Percentiles rank a stretch among this genome's conserved stretches.
Conservation (phyloP, 53 echinoderm and acorn worm species). For the Holothuria leucospilota region DNA sequence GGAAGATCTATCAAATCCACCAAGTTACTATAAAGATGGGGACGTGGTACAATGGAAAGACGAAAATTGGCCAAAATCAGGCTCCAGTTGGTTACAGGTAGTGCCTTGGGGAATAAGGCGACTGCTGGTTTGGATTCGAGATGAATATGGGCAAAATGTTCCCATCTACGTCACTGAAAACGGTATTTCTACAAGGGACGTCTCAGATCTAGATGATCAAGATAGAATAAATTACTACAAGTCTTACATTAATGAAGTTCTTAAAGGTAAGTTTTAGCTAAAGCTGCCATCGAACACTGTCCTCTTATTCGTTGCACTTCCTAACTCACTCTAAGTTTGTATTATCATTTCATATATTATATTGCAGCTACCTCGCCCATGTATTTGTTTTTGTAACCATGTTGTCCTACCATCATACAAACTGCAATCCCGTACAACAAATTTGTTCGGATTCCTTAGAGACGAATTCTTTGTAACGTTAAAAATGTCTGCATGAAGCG, state of each 20-base stretch:
- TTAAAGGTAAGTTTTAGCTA: constrained; percentile 71
- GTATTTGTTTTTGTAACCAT: no score
- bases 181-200: constrained; percentile 81
- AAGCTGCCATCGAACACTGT: no score
- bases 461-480: no score
- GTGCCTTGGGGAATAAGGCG: constrained; percentile 90
- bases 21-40: constrained; percentile 82
- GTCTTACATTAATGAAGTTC: constrained; percentile 89
- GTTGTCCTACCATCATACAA: no score
- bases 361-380: no score
- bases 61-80: constrained; percentile 72
- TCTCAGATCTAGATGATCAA: constrained; percentile 75
- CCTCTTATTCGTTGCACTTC: neutral
- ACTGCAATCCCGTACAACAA: no score
- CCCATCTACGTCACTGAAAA: constrained; percentile 95
- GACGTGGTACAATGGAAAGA: constrained; percentile 72
- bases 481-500: no score
- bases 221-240: constrained; percentile 76
- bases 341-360: no score
- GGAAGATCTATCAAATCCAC: constrained; percentile 49
- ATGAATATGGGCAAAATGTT: constrained; percentile 67
- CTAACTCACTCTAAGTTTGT: no score
- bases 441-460: no score
- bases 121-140: constrained; percentile 73
- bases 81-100: constrained; percentile 80